Evolutionary conservation across 1,140 invertebrate species (phyloP).

Genomic region (Linepithema humile): DNA sequence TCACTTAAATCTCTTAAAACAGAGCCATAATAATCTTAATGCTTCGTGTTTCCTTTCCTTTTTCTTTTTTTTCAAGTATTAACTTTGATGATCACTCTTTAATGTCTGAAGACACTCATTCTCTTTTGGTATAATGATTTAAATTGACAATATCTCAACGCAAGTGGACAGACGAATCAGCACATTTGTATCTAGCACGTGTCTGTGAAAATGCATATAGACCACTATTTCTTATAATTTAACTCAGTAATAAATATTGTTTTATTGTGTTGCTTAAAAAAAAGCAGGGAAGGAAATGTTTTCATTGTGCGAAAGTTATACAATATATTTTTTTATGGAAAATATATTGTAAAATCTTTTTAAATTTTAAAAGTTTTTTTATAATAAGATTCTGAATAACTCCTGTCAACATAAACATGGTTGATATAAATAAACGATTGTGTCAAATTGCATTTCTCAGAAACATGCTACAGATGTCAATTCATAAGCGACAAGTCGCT

Average conservation of each 20-base stretch:
- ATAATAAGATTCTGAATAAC: too few relatives aligned
- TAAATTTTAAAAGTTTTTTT: neutral
- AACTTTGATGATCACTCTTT: constrained; percentile 49
- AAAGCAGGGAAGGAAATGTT: neutral
- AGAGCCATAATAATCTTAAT: constrained; percentile 39
- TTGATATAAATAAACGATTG: constrained; percentile 9
- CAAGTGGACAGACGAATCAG: constrained; percentile 80
- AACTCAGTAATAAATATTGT: neutral
- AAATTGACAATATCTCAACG: constrained; percentile 77
- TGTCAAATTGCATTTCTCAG: constrained; percentile 27
- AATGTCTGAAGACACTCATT: constrained; percentile 40
- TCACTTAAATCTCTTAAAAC: constrained; percentile 56
- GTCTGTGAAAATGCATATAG: constrained; percentile 35
- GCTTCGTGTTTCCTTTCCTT: constrained; percentile 28
- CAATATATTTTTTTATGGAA: neutral
- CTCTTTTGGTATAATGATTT: constrained; percentile 29
- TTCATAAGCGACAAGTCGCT: constrained; percentile 66
- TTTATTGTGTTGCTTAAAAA: neutral
- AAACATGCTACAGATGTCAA: constrained; percentile 54
- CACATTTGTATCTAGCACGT: constrained; percentile 69
- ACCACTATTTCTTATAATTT: neutral
- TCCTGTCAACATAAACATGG: neutral
- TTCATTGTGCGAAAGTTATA: neutral
- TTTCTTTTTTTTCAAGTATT: constrained; percentile 32
- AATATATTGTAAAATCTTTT: neutral